Evolutionary conservation across 2,113 vertebrate genomes (phyloP).

Genomic region (Protobothrops mucrosquamatus): DNA sequence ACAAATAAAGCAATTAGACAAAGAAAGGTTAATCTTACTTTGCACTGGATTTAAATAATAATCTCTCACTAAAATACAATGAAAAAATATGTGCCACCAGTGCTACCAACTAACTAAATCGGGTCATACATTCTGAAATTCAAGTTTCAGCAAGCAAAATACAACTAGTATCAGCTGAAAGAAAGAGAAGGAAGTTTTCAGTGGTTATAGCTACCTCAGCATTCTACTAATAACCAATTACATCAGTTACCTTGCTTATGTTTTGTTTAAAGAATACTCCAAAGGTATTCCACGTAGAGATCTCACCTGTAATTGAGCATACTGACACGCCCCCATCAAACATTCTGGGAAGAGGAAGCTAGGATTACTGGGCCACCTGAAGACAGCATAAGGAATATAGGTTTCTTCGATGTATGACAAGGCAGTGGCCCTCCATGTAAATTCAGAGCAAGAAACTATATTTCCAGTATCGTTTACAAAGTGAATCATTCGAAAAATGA

Average conservation of each 20-base stretch:
- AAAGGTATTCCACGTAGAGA: neutral
- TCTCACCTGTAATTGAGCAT: conserved; percentile 89
- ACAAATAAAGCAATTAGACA: conserved; percentile 30
- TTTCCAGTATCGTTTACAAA: neutral
- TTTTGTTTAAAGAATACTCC: neutral
- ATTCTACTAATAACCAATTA: neutral
- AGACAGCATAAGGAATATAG: conserved; percentile 67
- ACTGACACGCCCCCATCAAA: conserved; percentile 93
- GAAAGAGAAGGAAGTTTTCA: neutral
- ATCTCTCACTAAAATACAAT: neutral
- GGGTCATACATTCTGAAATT: neutral
- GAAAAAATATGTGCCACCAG: neutral
- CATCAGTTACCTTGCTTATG: neutral
- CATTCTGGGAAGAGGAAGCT: conserved; percentile 91
- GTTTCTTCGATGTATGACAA: neutral
- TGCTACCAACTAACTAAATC: neutral
- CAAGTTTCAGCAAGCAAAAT: neutral
- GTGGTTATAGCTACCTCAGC: neutral
- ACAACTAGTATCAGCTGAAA: neutral
- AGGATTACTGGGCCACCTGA: conserved; percentile 91
- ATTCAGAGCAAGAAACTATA: neutral
- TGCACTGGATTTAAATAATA: neutral
- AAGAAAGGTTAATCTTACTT: neutral
- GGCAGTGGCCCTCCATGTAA: neutral
- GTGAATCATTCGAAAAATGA: neutral